Base-by-base conservation (phyloP, 2,797 vertebrate species). In the Euthynnus affinis region DNA sequence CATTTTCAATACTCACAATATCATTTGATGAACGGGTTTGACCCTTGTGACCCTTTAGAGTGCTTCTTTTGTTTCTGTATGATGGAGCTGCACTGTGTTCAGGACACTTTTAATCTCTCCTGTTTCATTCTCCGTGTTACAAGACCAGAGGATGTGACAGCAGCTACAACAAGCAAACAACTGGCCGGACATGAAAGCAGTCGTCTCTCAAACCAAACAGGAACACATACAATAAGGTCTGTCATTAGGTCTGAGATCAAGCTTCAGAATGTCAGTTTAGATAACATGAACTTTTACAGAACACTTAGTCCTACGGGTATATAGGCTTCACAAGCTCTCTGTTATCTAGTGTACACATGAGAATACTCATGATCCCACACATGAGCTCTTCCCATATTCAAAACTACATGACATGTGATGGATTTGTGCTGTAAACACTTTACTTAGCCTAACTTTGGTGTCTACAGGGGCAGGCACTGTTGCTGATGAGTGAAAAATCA, bases 151-250 rank as follows among this genome's bases (percentile, higher is more conserved):
- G 79, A 83, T 68, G 76, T 67, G 62, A 76, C 57, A 78, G 64
- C 58, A 48, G 48, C 63, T 34, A 74, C 65, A 73, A 76, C 80
- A 89, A 86, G 71, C 83, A 80, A 83, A 87, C 71, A 84, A 65
- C 37, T 4, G 37, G 55, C 62, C 57, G 68, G 17, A 76, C 80
- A 82, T 82, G 46, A 81, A 84, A 76, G 65, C 61, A 14, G 52
- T 27, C 9, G 6, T 56, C 32, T 67, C 53, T 75, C 37, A 71
- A 69, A 59, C 52, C 74, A 80, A 87, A 84, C 79, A 84, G 83
- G 80, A 89, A 88, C 59, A 66, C 0, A 0, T 20, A 82, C 74
- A 89, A 88, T 72, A 51, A 77, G 73, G 72, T 66, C 37, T 59
- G 67, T 76, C 22, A 29, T 9, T 18, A 51, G 12, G 14, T 57